phyloP scores from a whole-genome alignment of 2,797 vertebrate species.

The Aplochiton taeniatus region DNA sequence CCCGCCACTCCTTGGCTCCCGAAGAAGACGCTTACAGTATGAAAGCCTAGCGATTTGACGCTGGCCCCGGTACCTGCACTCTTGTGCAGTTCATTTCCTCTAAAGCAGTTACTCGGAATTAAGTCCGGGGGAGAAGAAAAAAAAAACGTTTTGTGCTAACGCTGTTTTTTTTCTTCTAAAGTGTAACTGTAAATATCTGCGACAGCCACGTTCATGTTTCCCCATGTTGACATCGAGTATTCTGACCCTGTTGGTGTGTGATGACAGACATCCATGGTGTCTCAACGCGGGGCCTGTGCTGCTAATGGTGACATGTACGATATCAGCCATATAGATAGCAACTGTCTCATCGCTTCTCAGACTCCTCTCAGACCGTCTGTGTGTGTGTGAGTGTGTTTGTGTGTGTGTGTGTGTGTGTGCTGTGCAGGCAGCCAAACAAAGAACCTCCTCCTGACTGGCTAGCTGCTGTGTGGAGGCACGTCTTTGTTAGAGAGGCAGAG shows the following conservation, averaged over 20 bases:
- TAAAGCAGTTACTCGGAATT: slow-evolving; percentile 56
- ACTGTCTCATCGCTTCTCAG: slow-evolving; percentile 23
- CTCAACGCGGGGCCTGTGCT: neutral
- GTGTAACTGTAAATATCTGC: neutral
- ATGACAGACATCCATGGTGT: no score
- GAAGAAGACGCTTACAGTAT: slow-evolving; percentile 56
- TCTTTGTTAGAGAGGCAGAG: slow-evolving; percentile 32
- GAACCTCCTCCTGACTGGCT: slow-evolving; percentile 54
- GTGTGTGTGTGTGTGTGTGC: slow-evolving; percentile 23
- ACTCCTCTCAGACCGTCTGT: neutral
- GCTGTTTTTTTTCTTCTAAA: no score
- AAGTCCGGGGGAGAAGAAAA: slow-evolving; percentile 27
- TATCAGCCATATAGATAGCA: slow-evolving; percentile 42
- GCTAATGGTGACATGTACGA: slow-evolving; percentile 52
- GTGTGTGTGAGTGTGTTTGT: slow-evolving; percentile 14
- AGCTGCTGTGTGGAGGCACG: slow-evolving; percentile 33
- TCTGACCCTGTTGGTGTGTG: neutral
- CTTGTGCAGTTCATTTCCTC: slow-evolving; percentile 40
- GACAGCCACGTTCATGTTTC: neutral
- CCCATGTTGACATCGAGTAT: no score
- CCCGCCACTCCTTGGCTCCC: slow-evolving; percentile 57
- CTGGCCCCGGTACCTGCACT: slow-evolving; percentile 39
- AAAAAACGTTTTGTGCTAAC: neutral
- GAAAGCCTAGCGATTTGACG: slow-evolving; percentile 47
- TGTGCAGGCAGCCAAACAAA: slow-evolving; percentile 51